Conservation (phyloP, 2,797 vertebrate species). For the Borostomias antarcticus region DNA sequence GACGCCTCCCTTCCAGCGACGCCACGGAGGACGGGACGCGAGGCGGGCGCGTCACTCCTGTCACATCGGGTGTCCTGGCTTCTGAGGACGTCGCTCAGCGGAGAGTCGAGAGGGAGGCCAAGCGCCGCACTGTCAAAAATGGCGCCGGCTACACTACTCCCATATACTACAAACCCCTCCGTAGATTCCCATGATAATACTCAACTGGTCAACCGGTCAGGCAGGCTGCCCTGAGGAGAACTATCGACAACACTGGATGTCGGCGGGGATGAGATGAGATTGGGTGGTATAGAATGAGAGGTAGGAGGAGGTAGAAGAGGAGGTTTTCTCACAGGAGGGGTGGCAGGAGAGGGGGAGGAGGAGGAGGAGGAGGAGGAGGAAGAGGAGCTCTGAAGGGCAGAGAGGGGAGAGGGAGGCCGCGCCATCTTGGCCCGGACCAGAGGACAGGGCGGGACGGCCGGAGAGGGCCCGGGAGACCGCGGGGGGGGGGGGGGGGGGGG, state of each 20-base stretch:
- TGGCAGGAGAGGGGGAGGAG: conserved; percentile 60
- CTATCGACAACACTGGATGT: too few relatives aligned
- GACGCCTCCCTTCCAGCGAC: conserved; percentile 77
- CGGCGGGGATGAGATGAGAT: background rate
- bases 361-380: conserved; percentile 59
- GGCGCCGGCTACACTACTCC: too few relatives aligned
- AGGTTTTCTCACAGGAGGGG: conserved; percentile 71
- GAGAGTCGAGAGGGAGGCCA: conserved; percentile 45
- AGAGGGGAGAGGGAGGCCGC: conserved; percentile 66
- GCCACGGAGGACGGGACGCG: conserved; percentile 77
- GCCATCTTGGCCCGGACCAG: conserved; percentile 75
- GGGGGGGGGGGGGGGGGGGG: too few relatives aligned
- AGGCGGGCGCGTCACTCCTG: conserved; percentile 66
- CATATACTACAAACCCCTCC: too few relatives aligned
- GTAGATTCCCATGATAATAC: too few relatives aligned
- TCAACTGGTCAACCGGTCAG: background rate
- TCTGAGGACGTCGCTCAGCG: conserved; percentile 64
- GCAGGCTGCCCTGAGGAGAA: background rate
- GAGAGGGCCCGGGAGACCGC: conserved; percentile 75
- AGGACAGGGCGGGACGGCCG: conserved; percentile 72
- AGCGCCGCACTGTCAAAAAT: too few relatives aligned
- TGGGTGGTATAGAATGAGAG: conserved; percentile 10
- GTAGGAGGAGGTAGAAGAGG: conserved; percentile 31
- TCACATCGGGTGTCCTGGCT: conserved; percentile 77
- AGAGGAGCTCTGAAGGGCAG: conserved; percentile 67